These are phyloP conservation scores for Rhabdomys pumilio DNA, from an alignment of 2,797 vertebrate genomes.

Conservation along the genomic window DNA sequence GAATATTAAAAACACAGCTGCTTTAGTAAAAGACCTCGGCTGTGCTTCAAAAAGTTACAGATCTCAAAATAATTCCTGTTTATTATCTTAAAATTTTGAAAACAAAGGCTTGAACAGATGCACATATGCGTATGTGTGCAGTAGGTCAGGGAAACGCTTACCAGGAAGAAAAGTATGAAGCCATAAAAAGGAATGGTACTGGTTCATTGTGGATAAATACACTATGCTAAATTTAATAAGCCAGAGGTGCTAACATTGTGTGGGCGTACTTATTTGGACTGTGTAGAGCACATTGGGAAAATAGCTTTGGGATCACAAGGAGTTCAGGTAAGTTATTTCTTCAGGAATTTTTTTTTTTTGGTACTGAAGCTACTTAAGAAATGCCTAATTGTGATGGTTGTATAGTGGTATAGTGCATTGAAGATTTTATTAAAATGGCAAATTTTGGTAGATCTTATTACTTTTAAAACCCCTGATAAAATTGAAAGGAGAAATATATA, in stretches of 20 bases:
- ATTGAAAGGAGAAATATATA: not conserved
- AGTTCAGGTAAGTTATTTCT: not conserved
- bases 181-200: not conserved
- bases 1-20: not conserved
- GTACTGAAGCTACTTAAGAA: not conserved
- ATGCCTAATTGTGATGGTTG: not conserved
- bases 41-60: not conserved
- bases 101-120: not conserved
- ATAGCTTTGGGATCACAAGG: not conserved
- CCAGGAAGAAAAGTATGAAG: not conserved
- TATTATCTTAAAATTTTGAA: not conserved
- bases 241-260: not conserved
- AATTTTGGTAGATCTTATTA: not conserved
- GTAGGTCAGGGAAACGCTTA: not conserved
- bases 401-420: not conserved
- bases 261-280: not conserved
- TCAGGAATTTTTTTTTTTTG: not conserved
- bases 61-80: not conserved
- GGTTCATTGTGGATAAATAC: not conserved
- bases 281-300: not conserved
- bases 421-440: not conserved
- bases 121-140: not conserved
- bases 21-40: not conserved
- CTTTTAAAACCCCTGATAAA: not conserved
- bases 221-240: not conserved